These are phyloP conservation scores for Stenodera caucasica DNA, from an alignment of 2,888 invertebrate genomes.

Conservation along the genomic window DNA sequence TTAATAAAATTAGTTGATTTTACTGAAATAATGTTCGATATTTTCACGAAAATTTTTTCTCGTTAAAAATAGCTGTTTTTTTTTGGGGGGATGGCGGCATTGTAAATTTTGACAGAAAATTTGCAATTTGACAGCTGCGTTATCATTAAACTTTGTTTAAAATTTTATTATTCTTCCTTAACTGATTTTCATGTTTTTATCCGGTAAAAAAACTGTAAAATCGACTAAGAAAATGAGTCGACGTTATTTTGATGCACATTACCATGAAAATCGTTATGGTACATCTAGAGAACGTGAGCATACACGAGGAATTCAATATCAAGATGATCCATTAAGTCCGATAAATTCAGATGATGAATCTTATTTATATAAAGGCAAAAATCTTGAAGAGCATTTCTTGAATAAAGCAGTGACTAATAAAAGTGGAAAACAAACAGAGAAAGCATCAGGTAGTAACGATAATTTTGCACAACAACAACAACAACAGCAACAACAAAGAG, in stretches of 20 bases:
- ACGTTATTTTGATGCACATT: slow-evolving; percentile 11
- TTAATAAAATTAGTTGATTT: too few relatives aligned
- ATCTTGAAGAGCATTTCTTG: background rate
- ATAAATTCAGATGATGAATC: slow-evolving; percentile 26
- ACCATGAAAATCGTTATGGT: background rate
- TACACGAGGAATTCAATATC: slow-evolving; percentile 20
- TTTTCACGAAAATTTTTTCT: too few relatives aligned
- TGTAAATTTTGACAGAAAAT: slow-evolving; percentile 8
- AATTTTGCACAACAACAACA: background rate
- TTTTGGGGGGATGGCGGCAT: background rate
- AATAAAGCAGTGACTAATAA: background rate
- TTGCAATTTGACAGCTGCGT: background rate
- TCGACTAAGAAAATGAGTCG: slow-evolving; percentile 14
- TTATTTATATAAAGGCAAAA: slow-evolving; percentile 17
- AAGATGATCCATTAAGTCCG: slow-evolving; percentile 26
- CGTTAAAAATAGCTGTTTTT: too few relatives aligned
- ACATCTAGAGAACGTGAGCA: slow-evolving; percentile 13
- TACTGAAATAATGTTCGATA: too few relatives aligned
- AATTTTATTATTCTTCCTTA: background rate
- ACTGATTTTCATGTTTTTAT: background rate
- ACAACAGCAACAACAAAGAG: background rate
- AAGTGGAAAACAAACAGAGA: background rate
- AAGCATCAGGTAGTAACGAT: background rate
- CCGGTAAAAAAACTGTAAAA: background rate
- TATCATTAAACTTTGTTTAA: background rate